phyloP scores from a whole-genome alignment of 2,113 vertebrate genomes.

The Otis tarda region DNA sequence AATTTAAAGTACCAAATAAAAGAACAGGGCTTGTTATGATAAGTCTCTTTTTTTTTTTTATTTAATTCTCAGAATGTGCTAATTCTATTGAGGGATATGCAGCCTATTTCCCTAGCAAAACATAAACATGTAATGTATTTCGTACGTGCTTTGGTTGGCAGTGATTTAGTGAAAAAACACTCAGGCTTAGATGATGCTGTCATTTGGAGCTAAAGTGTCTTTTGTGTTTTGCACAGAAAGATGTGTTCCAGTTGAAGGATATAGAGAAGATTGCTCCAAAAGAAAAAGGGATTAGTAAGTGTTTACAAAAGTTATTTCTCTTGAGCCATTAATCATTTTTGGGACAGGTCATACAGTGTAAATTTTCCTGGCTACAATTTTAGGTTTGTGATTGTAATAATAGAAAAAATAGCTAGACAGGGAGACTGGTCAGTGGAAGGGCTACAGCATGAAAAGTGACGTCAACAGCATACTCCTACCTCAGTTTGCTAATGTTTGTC shows the following conservation, averaged over 20 bases:
- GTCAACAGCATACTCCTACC: neutral
- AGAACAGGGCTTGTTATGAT: neutral
- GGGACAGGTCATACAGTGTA: neutral
- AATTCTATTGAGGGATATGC: neutral
- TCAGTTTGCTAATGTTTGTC: neutral
- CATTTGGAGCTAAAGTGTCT: neutral
- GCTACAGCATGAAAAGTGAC: neutral
- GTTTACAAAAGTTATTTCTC: neutral
- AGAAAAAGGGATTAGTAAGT: slow-evolving; percentile 97
- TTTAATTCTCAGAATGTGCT: neutral
- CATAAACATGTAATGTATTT: neutral
- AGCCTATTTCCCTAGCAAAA: neutral
- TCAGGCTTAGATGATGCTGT: neutral
- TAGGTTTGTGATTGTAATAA: neutral
- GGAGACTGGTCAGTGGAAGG: neutral
- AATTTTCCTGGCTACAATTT: neutral
- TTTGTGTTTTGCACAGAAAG: slow-evolving; percentile 83
- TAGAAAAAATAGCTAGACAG: neutral
- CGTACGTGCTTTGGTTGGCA: neutral
- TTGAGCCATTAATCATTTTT: neutral
- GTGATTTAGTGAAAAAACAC: neutral
- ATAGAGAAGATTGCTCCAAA: slow-evolving; percentile 98
- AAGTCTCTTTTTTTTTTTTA: neutral
- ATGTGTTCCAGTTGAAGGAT: slow-evolving; percentile 97
- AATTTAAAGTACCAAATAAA: neutral